Conservation (phyloP, 2,797 vertebrate genomes). For the Acipenser transmontanus region DNA sequence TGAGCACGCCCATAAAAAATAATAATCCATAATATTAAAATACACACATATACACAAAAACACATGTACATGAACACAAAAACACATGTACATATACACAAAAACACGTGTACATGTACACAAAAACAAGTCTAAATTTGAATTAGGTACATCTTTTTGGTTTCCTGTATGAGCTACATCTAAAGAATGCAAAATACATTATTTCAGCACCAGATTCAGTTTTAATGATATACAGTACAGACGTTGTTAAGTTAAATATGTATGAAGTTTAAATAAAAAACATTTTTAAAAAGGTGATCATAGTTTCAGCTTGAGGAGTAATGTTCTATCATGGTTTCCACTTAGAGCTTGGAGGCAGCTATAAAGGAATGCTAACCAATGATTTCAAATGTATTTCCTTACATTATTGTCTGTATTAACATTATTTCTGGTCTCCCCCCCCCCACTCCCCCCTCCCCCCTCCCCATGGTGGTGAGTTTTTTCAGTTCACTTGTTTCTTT, state of each 20-base stretch:
- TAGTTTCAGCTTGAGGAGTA: too few species aligned
- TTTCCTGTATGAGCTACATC: not conserved
- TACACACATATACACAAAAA: not conserved
- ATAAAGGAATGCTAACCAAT: not conserved
- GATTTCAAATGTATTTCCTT: not conserved
- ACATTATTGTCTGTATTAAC: too few species aligned
- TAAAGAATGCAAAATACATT: not conserved
- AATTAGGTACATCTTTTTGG: not conserved
- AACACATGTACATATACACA: too few species aligned
- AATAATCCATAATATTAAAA: not conserved
- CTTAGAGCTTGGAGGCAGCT: not conserved
- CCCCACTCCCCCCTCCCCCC: too few species aligned
- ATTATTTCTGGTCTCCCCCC: too few species aligned
- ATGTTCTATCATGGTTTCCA: not conserved
- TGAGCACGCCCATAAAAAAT: not conserved
- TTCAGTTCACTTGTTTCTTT: too few species aligned
- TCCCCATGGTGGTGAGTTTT: too few species aligned
- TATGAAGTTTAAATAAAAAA: too few species aligned
- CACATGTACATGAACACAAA: too few species aligned
- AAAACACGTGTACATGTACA: not conserved
- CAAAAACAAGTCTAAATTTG: not conserved
- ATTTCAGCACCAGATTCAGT: not conserved
- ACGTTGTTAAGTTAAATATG: too few species aligned
- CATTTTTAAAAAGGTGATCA: too few species aligned
- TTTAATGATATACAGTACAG: not conserved